These are phyloP conservation scores for Columbina picui DNA, from an alignment of 2,113 vertebrate genomes.

Conservation along the genomic window DNA sequence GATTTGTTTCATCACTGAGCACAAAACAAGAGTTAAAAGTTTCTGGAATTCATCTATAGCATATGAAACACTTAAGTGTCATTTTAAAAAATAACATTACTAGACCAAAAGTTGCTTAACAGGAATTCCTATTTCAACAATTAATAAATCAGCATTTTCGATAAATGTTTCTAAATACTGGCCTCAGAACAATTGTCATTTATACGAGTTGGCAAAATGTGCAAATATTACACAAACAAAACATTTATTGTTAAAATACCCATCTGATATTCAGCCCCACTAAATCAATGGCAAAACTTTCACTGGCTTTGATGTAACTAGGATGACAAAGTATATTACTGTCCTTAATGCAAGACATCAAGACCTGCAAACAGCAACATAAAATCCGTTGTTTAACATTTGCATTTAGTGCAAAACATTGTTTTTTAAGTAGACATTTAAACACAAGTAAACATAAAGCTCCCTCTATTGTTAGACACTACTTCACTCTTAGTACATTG, in stretches of 20 bases:
- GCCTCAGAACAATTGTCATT: not conserved
- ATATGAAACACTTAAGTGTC: not conserved
- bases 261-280: not conserved
- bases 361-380: not conserved
- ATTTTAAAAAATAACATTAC: not conserved
- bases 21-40: constrained; percentile 54
- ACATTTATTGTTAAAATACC: not conserved
- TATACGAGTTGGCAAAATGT: not conserved
- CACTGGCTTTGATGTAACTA: not conserved
- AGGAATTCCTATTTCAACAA: not conserved
- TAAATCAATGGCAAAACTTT: not conserved
- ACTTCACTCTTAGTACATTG: not conserved
- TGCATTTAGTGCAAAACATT: not conserved
- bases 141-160: not conserved
- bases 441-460: not conserved
- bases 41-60: not conserved
- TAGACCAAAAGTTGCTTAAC: not conserved
- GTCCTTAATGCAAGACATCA: not conserved
- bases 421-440: not conserved
- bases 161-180: not conserved
- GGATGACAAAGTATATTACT: not conserved
- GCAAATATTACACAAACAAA: not conserved
- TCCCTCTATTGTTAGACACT: not conserved
- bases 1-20: constrained; percentile 90
- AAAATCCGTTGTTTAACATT: not conserved